Evolutionary conservation across 2,888 invertebrate species (phyloP).

Genomic region (Notodonta ziczac): DNA sequence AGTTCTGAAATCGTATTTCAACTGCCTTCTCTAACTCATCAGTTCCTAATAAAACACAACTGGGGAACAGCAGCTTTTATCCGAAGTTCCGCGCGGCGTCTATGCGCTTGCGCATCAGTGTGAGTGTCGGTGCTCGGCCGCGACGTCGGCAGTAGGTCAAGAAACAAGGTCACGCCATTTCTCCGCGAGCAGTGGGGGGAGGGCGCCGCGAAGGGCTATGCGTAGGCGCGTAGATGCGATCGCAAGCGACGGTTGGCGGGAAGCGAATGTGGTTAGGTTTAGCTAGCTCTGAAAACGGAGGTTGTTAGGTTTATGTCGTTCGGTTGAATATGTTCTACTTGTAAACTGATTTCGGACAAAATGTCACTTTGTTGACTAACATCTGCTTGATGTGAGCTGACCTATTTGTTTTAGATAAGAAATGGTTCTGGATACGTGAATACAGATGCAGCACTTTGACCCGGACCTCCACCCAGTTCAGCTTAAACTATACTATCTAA

Average conservation of each 20-base stretch:
- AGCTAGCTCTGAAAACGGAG: background rate
- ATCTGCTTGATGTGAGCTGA: no score
- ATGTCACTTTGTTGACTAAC: background rate
- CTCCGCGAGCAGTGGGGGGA: slow-evolving; percentile 50
- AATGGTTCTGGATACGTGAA: no score
- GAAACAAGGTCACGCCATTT: slow-evolving; percentile 82
- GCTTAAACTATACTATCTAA: no score
- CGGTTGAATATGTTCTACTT: background rate
- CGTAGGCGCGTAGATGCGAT: slow-evolving; percentile 43
- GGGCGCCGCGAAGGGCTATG: slow-evolving; percentile 44
- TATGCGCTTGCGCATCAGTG: slow-evolving; percentile 38
- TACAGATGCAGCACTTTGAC: no score
- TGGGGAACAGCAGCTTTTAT: slow-evolving; percentile 19
- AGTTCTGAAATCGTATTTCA: no score
- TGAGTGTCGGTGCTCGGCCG: slow-evolving; percentile 66
- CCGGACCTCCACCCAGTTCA: no score
- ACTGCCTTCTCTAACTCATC: background rate
- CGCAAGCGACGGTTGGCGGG: slow-evolving; percentile 1
- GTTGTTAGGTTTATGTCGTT: background rate
- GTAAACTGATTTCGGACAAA: background rate
- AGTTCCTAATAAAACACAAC: slow-evolving; percentile 9
- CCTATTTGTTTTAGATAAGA: no score
- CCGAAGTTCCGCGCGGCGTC: slow-evolving; percentile 23
- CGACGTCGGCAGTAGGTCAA: slow-evolving; percentile 82
- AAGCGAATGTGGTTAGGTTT: background rate